These are phyloP conservation scores for Anodontia alba DNA, from an alignment of 2,888 invertebrate species.

Conservation along the genomic window DNA sequence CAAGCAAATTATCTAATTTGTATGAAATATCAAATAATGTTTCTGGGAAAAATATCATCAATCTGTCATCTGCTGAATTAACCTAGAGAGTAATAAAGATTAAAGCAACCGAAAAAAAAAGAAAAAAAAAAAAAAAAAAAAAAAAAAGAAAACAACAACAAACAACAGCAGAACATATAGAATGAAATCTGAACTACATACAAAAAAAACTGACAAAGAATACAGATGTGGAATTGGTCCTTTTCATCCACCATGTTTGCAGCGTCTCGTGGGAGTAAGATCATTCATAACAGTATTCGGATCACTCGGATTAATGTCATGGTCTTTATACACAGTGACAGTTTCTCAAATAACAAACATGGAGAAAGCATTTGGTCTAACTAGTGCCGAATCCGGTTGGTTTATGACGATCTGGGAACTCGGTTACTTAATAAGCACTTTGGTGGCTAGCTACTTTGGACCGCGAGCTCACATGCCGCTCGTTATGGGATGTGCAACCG, in stretches of 20 bases:
- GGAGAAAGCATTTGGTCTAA: slow-evolving; percentile 59
- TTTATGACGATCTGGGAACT: slow-evolving; percentile 56
- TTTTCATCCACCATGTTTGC: slow-evolving; percentile 28
- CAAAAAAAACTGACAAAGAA: neutral
- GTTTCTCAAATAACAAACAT: slow-evolving; percentile 57
- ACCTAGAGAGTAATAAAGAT: too few relatives aligned
- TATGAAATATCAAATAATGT: too few relatives aligned
- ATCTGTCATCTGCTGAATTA: too few relatives aligned
- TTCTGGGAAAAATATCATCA: too few relatives aligned
- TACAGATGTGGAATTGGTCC: slow-evolving; percentile 38
- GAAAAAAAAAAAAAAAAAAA: too few relatives aligned
- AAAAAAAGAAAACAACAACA: too few relatives aligned
- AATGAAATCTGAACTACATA: neutral
- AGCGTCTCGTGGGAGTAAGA: slow-evolving; percentile 39
- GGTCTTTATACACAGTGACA: slow-evolving; percentile 48
- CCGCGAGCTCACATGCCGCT: slow-evolving; percentile 41
- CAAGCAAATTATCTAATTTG: too few relatives aligned
- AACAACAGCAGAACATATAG: neutral
- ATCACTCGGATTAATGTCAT: slow-evolving; percentile 32
- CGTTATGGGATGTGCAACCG: slow-evolving; percentile 40
- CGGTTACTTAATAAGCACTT: slow-evolving; percentile 39
- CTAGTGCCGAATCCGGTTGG: slow-evolving; percentile 52
- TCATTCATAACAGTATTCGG: slow-evolving; percentile 58
- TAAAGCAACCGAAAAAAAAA: too few relatives aligned
- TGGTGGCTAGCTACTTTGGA: slow-evolving; percentile 49